A percentile compares a stretch with the other conserved stretches of the same genome.
Conservation (phyloP, 2,888 invertebrate species). For the Dasypolia templi region DNA sequence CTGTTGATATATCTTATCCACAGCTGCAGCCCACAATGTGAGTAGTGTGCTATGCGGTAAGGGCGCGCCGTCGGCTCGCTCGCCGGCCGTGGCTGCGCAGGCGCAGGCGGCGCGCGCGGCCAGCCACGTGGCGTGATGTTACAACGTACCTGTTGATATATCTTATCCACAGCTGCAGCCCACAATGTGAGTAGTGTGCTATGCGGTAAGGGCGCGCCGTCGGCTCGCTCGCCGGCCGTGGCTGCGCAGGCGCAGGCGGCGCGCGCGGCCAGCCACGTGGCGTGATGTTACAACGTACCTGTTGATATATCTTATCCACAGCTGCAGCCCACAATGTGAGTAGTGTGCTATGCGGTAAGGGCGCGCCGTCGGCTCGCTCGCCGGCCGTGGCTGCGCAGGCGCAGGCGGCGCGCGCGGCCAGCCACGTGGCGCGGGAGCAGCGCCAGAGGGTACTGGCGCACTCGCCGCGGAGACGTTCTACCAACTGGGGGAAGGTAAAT, state of each 20-base stretch:
- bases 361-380: constrained; percentile 84
- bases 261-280: constrained; percentile 79
- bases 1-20: too few relatives aligned
- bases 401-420: constrained; percentile 82
- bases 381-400: constrained; percentile 84
- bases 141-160: too few relatives aligned
- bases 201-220: too few relatives aligned
- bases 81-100: too few relatives aligned
- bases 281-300: neutral
- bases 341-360: constrained; percentile 77
- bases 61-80: too few relatives aligned
- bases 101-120: too few relatives aligned
- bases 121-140: too few relatives aligned
- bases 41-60: too few relatives aligned
- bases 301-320: constrained; percentile 91
- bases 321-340: constrained; percentile 88
- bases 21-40: too few relatives aligned
- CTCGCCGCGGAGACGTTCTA: constrained; percentile 82
- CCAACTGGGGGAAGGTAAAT: constrained; percentile 71
- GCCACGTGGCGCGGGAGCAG: constrained; percentile 77
- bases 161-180: too few relatives aligned
- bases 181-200: too few relatives aligned
- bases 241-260: constrained; percentile 84
- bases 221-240: too few relatives aligned
- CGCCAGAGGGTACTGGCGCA: constrained; percentile 75